phyloP scores from a whole-genome alignment of 1,140 invertebrate species.

The Sycophila sp. region DNA sequence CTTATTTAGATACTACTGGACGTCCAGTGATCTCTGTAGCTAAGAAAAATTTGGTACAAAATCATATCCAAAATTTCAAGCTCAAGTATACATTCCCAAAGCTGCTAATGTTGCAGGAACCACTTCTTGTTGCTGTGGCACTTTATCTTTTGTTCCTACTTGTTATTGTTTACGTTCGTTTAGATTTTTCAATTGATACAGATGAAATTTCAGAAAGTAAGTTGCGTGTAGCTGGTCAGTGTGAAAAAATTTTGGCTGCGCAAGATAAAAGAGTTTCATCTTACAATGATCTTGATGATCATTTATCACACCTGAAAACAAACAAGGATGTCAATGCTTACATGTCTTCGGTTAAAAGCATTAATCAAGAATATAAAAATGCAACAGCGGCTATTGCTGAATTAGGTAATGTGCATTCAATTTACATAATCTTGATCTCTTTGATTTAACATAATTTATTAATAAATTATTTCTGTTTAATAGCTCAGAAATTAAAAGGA shows the following conservation, averaged over 20 bases:
- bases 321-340: constrained; percentile 73
- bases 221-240: constrained; percentile 67
- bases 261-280: constrained; percentile 73
- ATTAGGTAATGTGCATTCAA: constrained; percentile 58
- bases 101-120: constrained; percentile 89
- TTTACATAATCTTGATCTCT: no score
- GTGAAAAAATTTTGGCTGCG: constrained; percentile 69
- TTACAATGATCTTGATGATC: constrained; percentile 75
- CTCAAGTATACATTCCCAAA: constrained; percentile 91
- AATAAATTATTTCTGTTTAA: not conserved
- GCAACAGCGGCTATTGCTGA: constrained; percentile 71
- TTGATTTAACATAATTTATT: not conserved
- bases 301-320: constrained; percentile 72
- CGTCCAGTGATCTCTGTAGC: constrained; percentile 87
- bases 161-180: constrained; percentile 92
- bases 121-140: constrained; percentile 86
- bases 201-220: constrained; percentile 70
- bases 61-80: constrained; percentile 94
- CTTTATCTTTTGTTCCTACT: constrained; percentile 91
- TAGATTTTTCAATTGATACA: constrained; percentile 93
- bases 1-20: constrained; percentile 95
- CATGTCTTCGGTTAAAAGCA: constrained; percentile 68
- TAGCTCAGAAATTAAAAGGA: constrained; percentile 69
- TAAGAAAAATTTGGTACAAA: constrained; percentile 93
- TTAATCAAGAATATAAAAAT: constrained; percentile 74